Conservation (phyloP, 1,140 invertebrate species). For the Charaxes varanes region DNA sequence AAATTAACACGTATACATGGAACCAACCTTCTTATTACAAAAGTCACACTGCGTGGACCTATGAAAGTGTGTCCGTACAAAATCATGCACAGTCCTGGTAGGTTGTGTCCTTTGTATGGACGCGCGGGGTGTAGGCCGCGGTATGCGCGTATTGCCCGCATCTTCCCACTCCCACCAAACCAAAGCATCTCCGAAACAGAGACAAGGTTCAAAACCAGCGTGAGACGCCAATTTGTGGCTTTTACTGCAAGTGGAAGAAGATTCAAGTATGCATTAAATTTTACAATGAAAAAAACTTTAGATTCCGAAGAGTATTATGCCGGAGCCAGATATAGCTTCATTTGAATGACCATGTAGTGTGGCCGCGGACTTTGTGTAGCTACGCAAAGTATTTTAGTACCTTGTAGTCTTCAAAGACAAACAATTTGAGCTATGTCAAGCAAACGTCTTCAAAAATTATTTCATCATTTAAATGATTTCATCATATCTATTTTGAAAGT, state of each 20-base stretch:
- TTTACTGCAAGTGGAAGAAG: slow-evolving; percentile 71
- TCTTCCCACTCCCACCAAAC: slow-evolving; percentile 86
- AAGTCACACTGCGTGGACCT: slow-evolving; percentile 92
- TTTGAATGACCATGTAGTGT: too few species aligned
- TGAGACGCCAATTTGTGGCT: slow-evolving; percentile 79
- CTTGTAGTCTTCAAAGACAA: too few species aligned
- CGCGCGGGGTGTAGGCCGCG: slow-evolving; percentile 34
- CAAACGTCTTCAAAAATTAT: too few species aligned
- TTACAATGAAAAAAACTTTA: too few species aligned
- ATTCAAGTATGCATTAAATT: too few species aligned
- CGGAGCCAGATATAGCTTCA: too few species aligned
- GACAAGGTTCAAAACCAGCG: slow-evolving; percentile 91
- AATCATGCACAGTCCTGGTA: slow-evolving; percentile 78
- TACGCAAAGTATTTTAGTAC: too few species aligned
- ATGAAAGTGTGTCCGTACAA: slow-evolving; percentile 90
- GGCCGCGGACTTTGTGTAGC: too few species aligned
- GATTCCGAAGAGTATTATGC: too few species aligned
- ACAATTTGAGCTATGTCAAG: too few species aligned
- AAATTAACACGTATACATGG: neutral
- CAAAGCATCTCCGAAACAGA: slow-evolving; percentile 93
- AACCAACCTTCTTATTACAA: slow-evolving; percentile 89
- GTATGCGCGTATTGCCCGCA: slow-evolving; percentile 33
- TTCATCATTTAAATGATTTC: too few species aligned
- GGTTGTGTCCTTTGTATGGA: slow-evolving; percentile 17
- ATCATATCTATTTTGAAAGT: too few species aligned